phyloP scores from a whole-genome alignment of 1,140 invertebrate genomes.

The Dendroctonus ponderosae region DNA sequence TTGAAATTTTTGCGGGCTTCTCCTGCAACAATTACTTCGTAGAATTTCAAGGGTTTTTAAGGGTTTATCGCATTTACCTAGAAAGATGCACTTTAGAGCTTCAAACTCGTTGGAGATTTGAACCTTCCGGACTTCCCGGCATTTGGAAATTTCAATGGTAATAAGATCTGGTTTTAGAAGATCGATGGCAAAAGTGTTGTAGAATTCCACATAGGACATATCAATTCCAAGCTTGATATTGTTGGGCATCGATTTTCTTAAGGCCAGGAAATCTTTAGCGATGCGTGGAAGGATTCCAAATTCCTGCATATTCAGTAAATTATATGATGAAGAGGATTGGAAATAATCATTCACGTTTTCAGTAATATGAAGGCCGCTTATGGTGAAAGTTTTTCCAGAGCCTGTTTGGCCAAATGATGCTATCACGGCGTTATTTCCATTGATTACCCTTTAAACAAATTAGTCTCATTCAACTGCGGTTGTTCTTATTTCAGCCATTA shows the following conservation, averaged over 20 bases:
- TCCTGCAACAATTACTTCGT: conserved; percentile 21
- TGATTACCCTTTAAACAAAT: conserved; percentile 34
- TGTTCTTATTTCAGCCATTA: not conserved
- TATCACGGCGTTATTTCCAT: conserved; percentile 39
- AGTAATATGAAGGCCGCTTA: conserved; percentile 38
- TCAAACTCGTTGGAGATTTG: conserved; percentile 30
- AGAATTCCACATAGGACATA: conserved; percentile 43
- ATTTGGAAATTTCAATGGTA: conserved; percentile 21
- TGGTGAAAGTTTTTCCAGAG: conserved; percentile 44
- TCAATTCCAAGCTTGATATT: conserved; percentile 39
- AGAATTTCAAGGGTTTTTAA: not conserved
- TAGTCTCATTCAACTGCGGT: not conserved
- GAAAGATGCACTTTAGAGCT: conserved; percentile 38
- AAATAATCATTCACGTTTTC: conserved; percentile 37
- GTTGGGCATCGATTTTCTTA: conserved; percentile 33
- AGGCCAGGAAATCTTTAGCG: conserved; percentile 31
- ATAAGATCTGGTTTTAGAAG: conserved; percentile 36
- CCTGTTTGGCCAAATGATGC: conserved; percentile 41
- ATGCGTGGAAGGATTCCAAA: conserved; percentile 41
- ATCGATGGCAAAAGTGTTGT: conserved; percentile 36
- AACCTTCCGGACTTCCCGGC: conserved; percentile 21
- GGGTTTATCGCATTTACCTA: conserved; percentile 26
- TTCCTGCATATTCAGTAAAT: conserved; percentile 30
- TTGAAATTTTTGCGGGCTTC: conserved; percentile 40
- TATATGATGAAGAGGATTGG: not conserved